Evolutionary conservation across 2,797 vertebrate species (phyloP), one percentile per base, ranked within the genome.

Genomic region (Megalops cyprinoides): DNA sequence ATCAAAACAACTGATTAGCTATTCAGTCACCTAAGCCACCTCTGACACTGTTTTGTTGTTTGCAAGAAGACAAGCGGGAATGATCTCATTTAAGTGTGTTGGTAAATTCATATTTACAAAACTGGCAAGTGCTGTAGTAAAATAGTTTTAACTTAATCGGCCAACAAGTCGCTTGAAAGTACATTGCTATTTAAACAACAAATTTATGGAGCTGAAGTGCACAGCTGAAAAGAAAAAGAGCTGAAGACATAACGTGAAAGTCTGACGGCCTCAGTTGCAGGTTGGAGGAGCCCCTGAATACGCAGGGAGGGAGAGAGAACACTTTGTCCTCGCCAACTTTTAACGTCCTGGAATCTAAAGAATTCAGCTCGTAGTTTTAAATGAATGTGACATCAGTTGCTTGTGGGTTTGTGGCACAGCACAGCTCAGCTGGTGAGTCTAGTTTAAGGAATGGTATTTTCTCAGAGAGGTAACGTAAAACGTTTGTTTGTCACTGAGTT

Each of bases 321-420:
- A 44, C 37, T 69, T 69, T 71, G 67, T 71, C 67, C 39, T 23
- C 1, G 67, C 67, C 67, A 71, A 71, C 37, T 71, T 39, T 71
- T 44, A 71, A 71, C 37, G 4, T 39, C 44, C 37, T 39, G 15
- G 37, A 44, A 71, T 71, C 37, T 71, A 28, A 71, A 71, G 67
- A 71, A 71, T 71, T 71, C 67, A 71, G 67, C 67, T 10, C 20
- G 67, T 71, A 71, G 67, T 71, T 71, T 71, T 71, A 71, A 71
- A n/a, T 44, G 37, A 71, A n/a, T 42, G 37, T 44, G 67, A 71
- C 67, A 71, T 71, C 20, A 44, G 23, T 71, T 23, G 20, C 20
- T 44, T 71, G 67, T 71, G n/a, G 18, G 10, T 71, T 71, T 42
- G 67, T 71, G 67, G 67, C 67, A 18, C n/a, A 71, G 37, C 67